Evolutionary conservation across 1,140 invertebrate species (phyloP).

Genomic region (Cherax destructor): DNA sequence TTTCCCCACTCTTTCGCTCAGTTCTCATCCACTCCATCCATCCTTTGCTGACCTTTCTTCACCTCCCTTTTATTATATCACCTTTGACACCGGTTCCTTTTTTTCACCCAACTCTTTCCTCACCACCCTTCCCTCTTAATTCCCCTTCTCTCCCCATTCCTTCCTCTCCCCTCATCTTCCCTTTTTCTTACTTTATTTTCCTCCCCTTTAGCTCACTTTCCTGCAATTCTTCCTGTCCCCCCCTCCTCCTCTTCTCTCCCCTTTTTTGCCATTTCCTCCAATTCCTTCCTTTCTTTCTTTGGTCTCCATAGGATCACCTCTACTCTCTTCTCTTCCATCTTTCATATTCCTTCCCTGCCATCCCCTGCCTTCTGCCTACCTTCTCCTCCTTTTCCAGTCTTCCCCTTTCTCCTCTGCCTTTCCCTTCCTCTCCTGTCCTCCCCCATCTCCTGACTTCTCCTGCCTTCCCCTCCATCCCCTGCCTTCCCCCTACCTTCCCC

Average conservation of each 20-base stretch:
- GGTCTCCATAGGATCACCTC: not conserved
- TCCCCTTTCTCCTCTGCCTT: not conserved
- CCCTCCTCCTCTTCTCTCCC: not conserved
- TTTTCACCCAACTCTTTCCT: not conserved
- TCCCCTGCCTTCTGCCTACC: not conserved
- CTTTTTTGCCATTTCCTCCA: not conserved
- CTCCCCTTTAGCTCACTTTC: not conserved
- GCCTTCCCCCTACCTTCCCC: not conserved
- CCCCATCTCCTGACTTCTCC: not conserved
- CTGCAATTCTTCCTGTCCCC: not conserved
- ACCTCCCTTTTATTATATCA: not conserved
- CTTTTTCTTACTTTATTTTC: not conserved
- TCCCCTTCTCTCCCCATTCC: not conserved
- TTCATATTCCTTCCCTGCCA: not conserved
- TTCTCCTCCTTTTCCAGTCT: not conserved
- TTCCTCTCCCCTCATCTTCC: not conserved
- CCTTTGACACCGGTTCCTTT: not conserved
- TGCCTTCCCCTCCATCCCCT: not conserved
- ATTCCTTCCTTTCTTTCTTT: not conserved
- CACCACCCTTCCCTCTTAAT: not conserved
- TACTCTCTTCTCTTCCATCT: not conserved
- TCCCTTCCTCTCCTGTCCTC: not conserved
- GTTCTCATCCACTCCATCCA: not conserved
- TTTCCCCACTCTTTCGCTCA: not conserved
- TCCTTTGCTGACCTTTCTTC: not conserved